Base-by-base conservation (phyloP, 1,140 invertebrate species). In the Wasmannia auropunctata region DNA sequence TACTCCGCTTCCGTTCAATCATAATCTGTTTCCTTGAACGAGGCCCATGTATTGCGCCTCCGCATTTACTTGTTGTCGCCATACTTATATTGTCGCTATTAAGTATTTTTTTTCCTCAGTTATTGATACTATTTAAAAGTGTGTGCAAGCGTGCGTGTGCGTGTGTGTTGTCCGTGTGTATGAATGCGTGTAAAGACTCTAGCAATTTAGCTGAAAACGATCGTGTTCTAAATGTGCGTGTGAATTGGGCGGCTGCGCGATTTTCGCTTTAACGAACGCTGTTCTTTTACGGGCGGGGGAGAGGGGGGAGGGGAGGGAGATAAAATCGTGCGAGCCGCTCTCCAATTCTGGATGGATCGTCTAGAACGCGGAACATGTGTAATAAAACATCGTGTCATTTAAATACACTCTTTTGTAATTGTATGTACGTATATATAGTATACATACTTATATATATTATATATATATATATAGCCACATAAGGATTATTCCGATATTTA, bases 401-500 rank as follows among this genome's bases (percentile, higher is more conserved):
- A 88, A 56, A 37, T 63, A 85, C 31, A 49, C 14, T 49, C 60
- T 70, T 87, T 87, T 89, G 69, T 67, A 87, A 84, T 84, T 90
- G 72, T 90, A 89, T 76, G 85, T 90, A 87, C 76, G 31, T 79
- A 58, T 80, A 65, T 86, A 65, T 86, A 67, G 65, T 51, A 86
- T 65, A 69, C 34, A 62, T 75, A 81, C 25, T 37, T 65, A 40
- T 76, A 76, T 34, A 51, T 83, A 85, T 31, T 81, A 85, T 46
- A 63, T 85, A 75, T 14, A 58, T 75, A 60, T 56, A 80, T 77
- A 75, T n/a, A n/a, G 60, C n/a, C 19, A 72, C 22, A 46, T 74
- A 87, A 87, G 85, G 37, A 80, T 88, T 72, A 63, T 90, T 90
- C 77, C 56, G 72, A 63, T 90, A 90, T 90, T 90, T 90, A 90